Evolutionary conservation across 1,140 invertebrate species (phyloP), one percentile per base, ranked within the genome.

Genomic region (Wiebesia pumilae): DNA sequence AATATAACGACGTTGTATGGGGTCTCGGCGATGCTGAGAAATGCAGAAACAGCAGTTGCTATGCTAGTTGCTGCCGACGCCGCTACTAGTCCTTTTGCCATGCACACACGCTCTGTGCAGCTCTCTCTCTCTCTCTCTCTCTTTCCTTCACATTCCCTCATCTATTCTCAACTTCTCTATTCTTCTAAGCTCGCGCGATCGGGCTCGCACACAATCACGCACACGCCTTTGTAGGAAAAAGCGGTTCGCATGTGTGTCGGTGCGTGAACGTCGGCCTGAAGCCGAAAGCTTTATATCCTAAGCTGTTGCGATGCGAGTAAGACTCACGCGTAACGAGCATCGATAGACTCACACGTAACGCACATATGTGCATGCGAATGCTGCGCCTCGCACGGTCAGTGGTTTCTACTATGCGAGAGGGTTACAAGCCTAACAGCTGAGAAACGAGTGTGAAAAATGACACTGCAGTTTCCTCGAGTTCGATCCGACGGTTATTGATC

Each of bases 1-100:
- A 82, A 71, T 19, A 33, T 19, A 69, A n/a, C 88, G 88, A 88
- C 89, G 88, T 86, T 85, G 89, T 88, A 91, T 91, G 90, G 90
- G 91, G 16, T 89, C 89, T 89, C 89, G 89, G 90, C 88, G 88
- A 87, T 91, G 91, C 90, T 92, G 91, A 93, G 92, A 93, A 93
- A 93, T 93, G 92, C 92, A 93, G 91, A 93, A 93, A 92, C 92
- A 93, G 92, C 93, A 93, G 93, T 93, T 93, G 93, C 93, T 93
- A 93, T 93, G 92, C 92, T 93, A 93, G 91, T 89, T 91, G 30
- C 47, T n/a, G 33, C 69, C 27, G 12, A 6, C 54, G 7, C 33
- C 43, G 12, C n/a, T 21, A n/a, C 65, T 81, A 24, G 24, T 69
- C 27, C 40, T 75, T 84, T 67, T 84, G 67, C 38, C 51, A 51